Conservation (phyloP, 2,797 vertebrate species). For the Micrastur ruficollis region DNA sequence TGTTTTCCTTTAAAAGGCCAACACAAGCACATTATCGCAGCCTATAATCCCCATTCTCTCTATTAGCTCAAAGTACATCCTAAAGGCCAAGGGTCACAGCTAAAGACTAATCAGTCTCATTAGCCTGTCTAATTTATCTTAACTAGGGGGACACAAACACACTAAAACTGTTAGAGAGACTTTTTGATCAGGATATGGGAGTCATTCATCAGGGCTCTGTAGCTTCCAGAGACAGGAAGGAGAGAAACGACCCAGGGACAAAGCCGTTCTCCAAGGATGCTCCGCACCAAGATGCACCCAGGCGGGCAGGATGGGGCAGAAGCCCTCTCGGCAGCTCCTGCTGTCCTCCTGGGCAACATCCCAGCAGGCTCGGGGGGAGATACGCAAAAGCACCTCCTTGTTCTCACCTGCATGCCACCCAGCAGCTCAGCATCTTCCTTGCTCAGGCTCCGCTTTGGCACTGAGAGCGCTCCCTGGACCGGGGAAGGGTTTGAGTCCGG, state of each 20-base stretch:
- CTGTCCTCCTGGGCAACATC: not conserved
- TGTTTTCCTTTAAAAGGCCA: slow-evolving; percentile 96
- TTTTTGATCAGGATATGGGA: slow-evolving; percentile 79
- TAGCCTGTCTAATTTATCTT: slow-evolving; percentile 86
- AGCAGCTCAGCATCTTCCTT: not conserved
- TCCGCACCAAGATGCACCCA: slow-evolving; percentile 8
- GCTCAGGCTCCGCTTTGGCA: not conserved
- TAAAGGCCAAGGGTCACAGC: slow-evolving; percentile 80
- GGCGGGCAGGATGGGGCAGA: not conserved
- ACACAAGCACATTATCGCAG: slow-evolving; percentile 85
- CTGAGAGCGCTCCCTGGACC: not conserved
- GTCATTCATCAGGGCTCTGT: slow-evolving; percentile 87
- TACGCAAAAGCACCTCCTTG: not conserved
- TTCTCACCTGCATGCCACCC: not conserved
- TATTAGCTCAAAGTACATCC: slow-evolving; percentile 79
- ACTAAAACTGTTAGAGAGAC: slow-evolving; percentile 82
- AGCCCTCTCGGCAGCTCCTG: not conserved
- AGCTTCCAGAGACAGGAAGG: slow-evolving; percentile 78
- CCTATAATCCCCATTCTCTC: slow-evolving; percentile 81
- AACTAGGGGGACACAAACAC: slow-evolving; percentile 80
- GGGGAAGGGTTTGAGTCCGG: not conserved
- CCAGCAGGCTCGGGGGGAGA: not conserved
- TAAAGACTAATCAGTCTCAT: slow-evolving; percentile 87
- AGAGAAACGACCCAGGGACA: slow-evolving; percentile 58
- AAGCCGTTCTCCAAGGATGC: slow-evolving; percentile 49